Evolutionary conservation across 2,113 vertebrate genomes (phyloP).

Genomic region (Dendropsophus ebraccatus): DNA sequence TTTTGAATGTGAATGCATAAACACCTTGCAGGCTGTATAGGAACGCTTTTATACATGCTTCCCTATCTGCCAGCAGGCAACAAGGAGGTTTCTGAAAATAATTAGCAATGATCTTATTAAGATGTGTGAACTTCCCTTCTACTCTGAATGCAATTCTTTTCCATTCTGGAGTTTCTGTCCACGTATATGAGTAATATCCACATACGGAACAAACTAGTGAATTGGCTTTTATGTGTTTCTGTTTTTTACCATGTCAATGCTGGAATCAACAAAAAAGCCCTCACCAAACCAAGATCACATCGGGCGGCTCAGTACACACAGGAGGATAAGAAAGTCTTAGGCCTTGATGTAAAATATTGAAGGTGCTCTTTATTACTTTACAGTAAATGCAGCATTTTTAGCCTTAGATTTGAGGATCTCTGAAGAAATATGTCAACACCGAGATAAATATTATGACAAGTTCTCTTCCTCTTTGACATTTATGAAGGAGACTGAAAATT

Average conservation of each 20-base stretch:
- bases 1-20: not conserved
- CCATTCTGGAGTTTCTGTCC: not conserved
- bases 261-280: not conserved
- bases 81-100: not conserved
- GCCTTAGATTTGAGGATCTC: not conserved
- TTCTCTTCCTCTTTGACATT: not conserved
- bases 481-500: constrained; percentile 6
- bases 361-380: constrained; percentile 12
- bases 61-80: not conserved
- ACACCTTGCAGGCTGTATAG: not conserved
- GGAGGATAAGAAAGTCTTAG: not conserved
- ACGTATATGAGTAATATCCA: not conserved
- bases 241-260: not conserved
- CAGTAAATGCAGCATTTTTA: not conserved
- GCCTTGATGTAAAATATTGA: constrained; percentile 12
- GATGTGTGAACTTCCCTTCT: not conserved
- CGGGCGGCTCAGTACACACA: not conserved
- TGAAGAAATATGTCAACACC: constrained; percentile 4
- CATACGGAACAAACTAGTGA: not conserved
- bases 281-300: constrained; percentile 17
- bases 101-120: not conserved
- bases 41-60: not conserved
- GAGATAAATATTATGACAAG: constrained; percentile 7
- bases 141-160: not conserved
- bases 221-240: not conserved